Conservation (phyloP, 2,113 vertebrate species). For the Trinectes maculatus region DNA sequence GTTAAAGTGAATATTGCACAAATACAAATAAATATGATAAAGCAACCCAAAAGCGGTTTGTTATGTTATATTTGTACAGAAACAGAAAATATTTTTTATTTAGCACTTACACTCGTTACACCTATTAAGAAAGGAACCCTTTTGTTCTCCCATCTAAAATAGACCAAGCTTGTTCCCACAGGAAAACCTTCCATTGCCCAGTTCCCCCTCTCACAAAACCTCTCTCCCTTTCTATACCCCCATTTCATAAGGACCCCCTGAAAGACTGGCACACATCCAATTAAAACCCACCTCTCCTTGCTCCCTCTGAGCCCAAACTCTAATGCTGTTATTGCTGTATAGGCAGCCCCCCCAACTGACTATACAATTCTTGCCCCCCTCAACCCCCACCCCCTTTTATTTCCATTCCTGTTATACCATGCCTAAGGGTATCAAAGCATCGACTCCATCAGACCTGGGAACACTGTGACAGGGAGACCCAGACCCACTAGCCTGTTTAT, state of each 20-base stretch:
- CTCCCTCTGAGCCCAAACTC: constrained; percentile 23
- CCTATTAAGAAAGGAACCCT: constrained; percentile 42
- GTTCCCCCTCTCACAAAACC: constrained; percentile 36
- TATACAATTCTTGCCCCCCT: constrained; percentile 23
- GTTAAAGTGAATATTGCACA: neutral
- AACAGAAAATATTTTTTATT: constrained; percentile 4
- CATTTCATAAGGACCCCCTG: constrained; percentile 60
- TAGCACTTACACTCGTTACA: constrained; percentile 37
- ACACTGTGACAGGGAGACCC: constrained; percentile 38
- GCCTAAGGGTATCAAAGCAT: constrained; percentile 50
- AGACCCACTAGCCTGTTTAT: constrained; percentile 66
- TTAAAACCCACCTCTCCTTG: constrained; percentile 48
- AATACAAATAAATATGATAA: too few relatives aligned
- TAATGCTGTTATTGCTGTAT: constrained; percentile 39
- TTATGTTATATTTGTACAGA: constrained; percentile 4
- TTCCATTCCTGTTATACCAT: constrained; percentile 14
- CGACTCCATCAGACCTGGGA: constrained; percentile 13
- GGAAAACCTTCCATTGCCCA: constrained; percentile 34
- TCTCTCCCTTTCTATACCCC: constrained; percentile 32
- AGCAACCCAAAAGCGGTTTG: too few relatives aligned
- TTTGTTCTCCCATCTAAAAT: constrained; percentile 44
- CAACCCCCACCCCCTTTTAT: constrained; percentile 1
- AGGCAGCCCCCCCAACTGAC: constrained; percentile 7
- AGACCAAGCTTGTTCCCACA: constrained; percentile 61
- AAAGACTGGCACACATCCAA: constrained; percentile 65